Evolutionary conservation across 1,140 invertebrate genomes (phyloP).

Genomic region (Littorina saxatilis): DNA sequence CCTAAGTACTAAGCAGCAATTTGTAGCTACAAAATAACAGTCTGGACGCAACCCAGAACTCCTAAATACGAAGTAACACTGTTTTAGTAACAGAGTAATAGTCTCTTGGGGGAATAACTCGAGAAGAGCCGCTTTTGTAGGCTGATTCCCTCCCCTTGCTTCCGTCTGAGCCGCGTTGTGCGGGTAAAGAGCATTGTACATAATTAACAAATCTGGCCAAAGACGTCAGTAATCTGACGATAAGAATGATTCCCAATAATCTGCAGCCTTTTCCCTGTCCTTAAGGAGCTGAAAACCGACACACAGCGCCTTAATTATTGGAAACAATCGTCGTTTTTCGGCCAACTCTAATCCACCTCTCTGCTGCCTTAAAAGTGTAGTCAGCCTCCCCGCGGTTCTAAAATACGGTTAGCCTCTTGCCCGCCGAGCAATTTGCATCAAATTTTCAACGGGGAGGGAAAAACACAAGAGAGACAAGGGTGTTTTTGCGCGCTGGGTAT

Average conservation of each 20-base stretch:
- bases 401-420: constrained; percentile 31
- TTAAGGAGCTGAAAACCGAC: neutral
- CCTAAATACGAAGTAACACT: no score
- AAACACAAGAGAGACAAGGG: neutral
- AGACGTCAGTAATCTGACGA: neutral
- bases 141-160: neutral
- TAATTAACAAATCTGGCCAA: constrained; percentile 21
- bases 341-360: neutral
- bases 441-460: constrained; percentile 15
- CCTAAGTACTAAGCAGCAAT: no score
- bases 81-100: no score
- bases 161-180: neutral
- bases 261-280: neutral
- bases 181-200: neutral
- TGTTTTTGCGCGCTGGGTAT: constrained; percentile 5
- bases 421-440: constrained; percentile 5
- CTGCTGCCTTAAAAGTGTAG: constrained; percentile 8
- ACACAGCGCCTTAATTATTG: constrained; percentile 22
- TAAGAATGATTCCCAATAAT: constrained; percentile 7
- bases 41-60: no score
- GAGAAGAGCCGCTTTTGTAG: no score
- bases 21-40: no score
- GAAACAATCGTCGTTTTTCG: constrained; percentile 18
- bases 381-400: neutral
- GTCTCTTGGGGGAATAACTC: no score